Evolutionary conservation across 23 tunicate genomes (phyloP).

Genomic region (Trididemnum nubilum): DNA sequence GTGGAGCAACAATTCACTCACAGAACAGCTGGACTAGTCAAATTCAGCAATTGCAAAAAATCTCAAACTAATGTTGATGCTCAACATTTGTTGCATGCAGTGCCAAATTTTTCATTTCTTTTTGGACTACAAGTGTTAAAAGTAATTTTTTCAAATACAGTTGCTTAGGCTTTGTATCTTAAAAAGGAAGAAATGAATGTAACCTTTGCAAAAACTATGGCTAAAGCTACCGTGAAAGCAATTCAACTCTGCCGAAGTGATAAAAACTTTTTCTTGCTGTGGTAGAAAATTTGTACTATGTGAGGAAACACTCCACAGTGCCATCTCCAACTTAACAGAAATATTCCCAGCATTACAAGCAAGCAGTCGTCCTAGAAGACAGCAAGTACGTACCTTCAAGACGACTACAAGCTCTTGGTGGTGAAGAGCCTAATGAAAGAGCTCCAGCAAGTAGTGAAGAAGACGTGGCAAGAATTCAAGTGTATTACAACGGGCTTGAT

Average conservation of each 20-base stretch:
- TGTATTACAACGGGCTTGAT: conserved; percentile 13
- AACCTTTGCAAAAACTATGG: conserved; percentile 3
- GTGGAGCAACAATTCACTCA: not conserved
- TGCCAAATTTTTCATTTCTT: conserved; percentile 10
- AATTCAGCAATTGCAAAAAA: not conserved
- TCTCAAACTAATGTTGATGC: conserved; percentile 17
- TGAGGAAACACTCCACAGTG: not conserved
- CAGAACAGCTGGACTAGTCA: not conserved
- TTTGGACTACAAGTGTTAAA: conserved; percentile 15
- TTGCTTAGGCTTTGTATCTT: conserved; percentile 5
- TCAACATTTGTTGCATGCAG: not conserved
- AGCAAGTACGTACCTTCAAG: conserved; percentile 2
- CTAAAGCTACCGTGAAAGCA: not conserved
- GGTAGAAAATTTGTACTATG: not conserved
- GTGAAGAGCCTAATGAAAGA: not conserved
- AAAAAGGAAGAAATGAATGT: not conserved
- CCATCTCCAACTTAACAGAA: conserved; percentile 1
- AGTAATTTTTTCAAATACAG: conserved; percentile 24
- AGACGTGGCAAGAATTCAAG: conserved; percentile 13
- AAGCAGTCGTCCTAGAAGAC: not conserved
- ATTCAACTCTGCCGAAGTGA: not conserved
- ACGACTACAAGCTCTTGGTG: conserved; percentile 4
- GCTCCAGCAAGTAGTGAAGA: not conserved
- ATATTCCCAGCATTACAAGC: not conserved
- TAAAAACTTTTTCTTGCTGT: not conserved